A percentile compares a stretch with the other conserved stretches of the same genome.
phyloP scores from a whole-genome alignment of 2,888 invertebrate species.

The Andrena camellia region DNA sequence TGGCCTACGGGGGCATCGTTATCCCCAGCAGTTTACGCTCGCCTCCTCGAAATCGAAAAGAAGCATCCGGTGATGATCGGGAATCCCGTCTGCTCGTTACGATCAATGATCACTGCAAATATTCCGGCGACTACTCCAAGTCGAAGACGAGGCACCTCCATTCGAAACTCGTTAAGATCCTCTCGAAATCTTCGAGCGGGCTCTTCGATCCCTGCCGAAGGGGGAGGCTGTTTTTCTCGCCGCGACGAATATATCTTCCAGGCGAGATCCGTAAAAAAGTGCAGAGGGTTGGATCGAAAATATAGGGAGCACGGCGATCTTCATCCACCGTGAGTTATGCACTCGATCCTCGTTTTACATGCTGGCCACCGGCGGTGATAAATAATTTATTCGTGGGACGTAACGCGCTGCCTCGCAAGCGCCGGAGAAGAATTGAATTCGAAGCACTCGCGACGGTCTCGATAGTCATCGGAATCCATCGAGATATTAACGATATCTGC shows the following conservation, averaged over 20 bases:
- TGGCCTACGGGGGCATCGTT: conserved; percentile 25
- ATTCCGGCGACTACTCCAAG: conserved; percentile 51
- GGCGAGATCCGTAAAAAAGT: conserved; percentile 17
- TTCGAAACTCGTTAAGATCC: conserved; percentile 60
- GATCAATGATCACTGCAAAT: conserved; percentile 47
- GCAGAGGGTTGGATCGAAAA: conserved; percentile 8
- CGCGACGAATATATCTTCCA: conserved; percentile 8
- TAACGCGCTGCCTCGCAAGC: not conserved
- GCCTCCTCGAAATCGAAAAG: not conserved
- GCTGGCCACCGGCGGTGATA: conserved; percentile 35
- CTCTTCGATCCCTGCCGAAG: conserved; percentile 35
- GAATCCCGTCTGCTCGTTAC: conserved; percentile 46
- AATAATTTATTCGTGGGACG: conserved; percentile 43
- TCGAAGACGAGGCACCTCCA: conserved; percentile 59
- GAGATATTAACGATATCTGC: too few relatives aligned
- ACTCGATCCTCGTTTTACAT: conserved; percentile 7
- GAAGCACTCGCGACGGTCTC: not conserved
- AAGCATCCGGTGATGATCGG: conserved; percentile 21
- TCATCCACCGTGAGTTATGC: conserved; percentile 22
- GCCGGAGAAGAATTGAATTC: conserved; percentile 7
- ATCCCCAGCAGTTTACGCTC: conserved; percentile 16
- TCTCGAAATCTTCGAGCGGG: conserved; percentile 40
- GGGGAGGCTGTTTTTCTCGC: conserved; percentile 25
- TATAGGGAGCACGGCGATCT: conserved; percentile 16
- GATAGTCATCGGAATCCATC: not conserved